Percentiles rank a stretch among this genome's conserved stretches.
Conservation (phyloP, 2,797 vertebrate genomes). For the Sphenopsis melanotis region DNA sequence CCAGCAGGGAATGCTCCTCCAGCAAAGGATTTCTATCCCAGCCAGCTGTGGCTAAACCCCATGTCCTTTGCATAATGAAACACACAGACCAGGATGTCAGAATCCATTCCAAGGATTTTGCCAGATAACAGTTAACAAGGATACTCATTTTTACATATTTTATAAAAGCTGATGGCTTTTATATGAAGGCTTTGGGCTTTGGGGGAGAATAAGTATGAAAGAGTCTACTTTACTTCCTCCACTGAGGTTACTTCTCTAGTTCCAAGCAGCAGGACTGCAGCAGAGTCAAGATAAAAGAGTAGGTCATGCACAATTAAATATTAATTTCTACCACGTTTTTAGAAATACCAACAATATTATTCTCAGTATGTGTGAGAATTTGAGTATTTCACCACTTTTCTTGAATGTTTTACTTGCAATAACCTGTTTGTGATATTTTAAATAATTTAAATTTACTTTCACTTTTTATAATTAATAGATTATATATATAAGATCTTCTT, state of each 20-base stretch:
- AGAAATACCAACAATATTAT: constrained; percentile 1
- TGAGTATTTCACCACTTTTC: background rate
- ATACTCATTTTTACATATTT: constrained; percentile 29
- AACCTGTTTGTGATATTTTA: background rate
- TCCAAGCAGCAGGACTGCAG: background rate
- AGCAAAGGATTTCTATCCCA: constrained; percentile 3
- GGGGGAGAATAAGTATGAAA: background rate
- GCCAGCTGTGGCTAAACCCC: background rate
- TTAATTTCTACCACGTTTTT: background rate
- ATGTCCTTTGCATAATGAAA: constrained; percentile 14
- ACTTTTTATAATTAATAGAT: background rate
- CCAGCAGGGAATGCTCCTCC: constrained; percentile 23
- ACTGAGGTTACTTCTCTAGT: background rate
- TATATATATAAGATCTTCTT: background rate
- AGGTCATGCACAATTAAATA: constrained; percentile 28
- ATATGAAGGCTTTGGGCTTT: background rate
- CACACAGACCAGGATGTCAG: background rate
- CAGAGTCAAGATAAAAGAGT: constrained; percentile 18
- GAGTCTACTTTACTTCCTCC: constrained; percentile 8
- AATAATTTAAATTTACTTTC: background rate
- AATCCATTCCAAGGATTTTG: background rate
- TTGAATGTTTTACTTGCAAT: background rate
- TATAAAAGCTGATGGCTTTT: constrained; percentile 3
- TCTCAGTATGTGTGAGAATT: background rate
- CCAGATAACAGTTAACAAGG: constrained; percentile 30